Base-by-base conservation (phyloP, 1,140 invertebrate species). In the Spodoptera litura region DNA sequence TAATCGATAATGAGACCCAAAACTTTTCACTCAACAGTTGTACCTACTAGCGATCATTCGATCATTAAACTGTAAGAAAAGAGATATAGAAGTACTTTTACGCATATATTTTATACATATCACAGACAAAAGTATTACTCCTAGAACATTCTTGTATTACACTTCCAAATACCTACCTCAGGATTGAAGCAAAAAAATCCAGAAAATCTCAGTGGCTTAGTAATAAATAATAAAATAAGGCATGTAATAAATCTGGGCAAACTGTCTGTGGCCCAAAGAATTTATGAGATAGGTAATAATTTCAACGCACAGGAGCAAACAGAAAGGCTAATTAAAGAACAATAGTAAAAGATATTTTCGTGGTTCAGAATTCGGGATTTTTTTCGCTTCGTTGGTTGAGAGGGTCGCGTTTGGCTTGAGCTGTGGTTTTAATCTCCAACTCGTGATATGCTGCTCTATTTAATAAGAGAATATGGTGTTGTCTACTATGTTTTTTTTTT, bases 161-260 rank as follows among this genome's bases (percentile, higher is more conserved):
- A 38, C 9, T 44, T 44, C 35, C 38, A 44, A 44, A 44, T 44
- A 44, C 38, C 38, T 44, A 44, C 38, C 38, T 44, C 4, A 44
- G 38, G 13, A n/a, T n/a, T 4, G 59, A 38, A 13, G 31, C 13
- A 38, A 61, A 61, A 61, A 38, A 13, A 13, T 13, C 59, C 27
- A 61, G 59, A 61, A 61, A 35, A 61, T 61, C 27, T 38, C 13
- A 4, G 59, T 61, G 6, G 59, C 59, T 27, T 11, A 62, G 35
- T 8, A 62, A 62, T 62, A 62, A 62, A 61, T 61, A 62, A 62
- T 55, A 55, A 55, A 55, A 55, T 44, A 62, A 62, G 61, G 61
- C 61, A 8, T 62, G 35, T 62, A 62, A 62, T 62, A 62, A 62
- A 62, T 44, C 13, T 44, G 61, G n/a, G 12, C 27, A n/a, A 35